phyloP scores from a whole-genome alignment of 2,888 invertebrate genomes.

The Chymomyza procnemis region DNA sequence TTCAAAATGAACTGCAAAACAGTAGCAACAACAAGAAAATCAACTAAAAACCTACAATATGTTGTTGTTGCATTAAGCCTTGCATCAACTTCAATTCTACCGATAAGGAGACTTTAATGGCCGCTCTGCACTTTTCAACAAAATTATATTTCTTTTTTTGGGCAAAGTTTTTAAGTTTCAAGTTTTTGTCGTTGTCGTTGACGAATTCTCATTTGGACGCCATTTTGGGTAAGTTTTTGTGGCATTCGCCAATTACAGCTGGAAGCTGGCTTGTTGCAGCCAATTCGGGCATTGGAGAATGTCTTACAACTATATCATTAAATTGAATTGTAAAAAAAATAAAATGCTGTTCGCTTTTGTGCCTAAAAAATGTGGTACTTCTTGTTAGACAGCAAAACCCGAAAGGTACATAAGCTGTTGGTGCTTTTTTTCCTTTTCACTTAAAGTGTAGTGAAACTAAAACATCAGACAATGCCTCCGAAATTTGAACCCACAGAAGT shows the following conservation, averaged over 20 bases:
- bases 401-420: too few relatives aligned
- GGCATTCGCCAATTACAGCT: not conserved
- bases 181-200: not conserved
- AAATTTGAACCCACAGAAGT: constrained; percentile 99
- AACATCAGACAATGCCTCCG: constrained; percentile 86
- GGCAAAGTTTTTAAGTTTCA: not conserved
- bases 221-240: not conserved
- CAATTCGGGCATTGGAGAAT: not conserved
- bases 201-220: not conserved
- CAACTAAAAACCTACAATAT: constrained; percentile 11
- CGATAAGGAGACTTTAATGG: not conserved
- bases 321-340: not conserved
- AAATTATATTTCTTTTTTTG: not conserved
- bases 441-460: constrained; percentile 45
- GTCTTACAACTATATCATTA: not conserved
- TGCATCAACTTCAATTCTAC: not conserved
- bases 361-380: too few relatives aligned
- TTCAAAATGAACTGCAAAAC: constrained; percentile 65
- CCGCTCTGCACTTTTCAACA: not conserved
- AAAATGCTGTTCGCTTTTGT: too few relatives aligned
- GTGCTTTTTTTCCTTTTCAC: constrained; percentile 58
- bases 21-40: constrained; percentile 55
- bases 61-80: constrained; percentile 18
- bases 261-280: not conserved
- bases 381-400: too few relatives aligned